Conservation (phyloP, 92 coral and sea anemone species). For the Chrysogorgia sp. region DNA sequence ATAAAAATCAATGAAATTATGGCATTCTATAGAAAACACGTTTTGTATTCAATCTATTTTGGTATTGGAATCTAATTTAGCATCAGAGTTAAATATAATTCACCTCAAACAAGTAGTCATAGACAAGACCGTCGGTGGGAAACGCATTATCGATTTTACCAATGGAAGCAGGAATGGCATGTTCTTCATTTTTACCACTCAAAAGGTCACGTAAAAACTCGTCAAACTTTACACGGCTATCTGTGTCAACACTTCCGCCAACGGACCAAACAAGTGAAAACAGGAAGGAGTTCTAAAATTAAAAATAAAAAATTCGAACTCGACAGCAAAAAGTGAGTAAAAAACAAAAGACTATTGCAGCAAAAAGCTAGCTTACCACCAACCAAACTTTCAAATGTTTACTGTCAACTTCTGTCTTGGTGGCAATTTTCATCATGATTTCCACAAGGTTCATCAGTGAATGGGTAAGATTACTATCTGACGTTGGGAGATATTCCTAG, state of each 20-base stretch:
- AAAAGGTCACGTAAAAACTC: slow-evolving; percentile 78
- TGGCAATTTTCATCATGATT: slow-evolving; percentile 88
- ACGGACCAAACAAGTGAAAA: slow-evolving; percentile 98
- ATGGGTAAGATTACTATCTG: slow-evolving; percentile 94
- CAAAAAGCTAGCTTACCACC: slow-evolving; percentile 64
- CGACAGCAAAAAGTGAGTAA: neutral
- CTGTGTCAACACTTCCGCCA: slow-evolving; percentile 98
- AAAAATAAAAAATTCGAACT: neutral
- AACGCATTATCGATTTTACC: slow-evolving; percentile 93
- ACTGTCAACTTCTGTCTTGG: slow-evolving; percentile 65
- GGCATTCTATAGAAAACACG: neutral
- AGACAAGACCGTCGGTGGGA: slow-evolving; percentile 93
- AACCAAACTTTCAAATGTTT: slow-evolving; percentile 92
- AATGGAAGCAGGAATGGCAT: slow-evolving; percentile 82
- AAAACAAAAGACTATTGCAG: neutral
- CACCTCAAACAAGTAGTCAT: slow-evolving; percentile 98
- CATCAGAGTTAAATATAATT: slow-evolving; percentile 4
- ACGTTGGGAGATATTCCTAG: slow-evolving; percentile 83
- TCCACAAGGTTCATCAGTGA: slow-evolving; percentile 98
- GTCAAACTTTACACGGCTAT: slow-evolving; percentile 90
- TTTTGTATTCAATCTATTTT: neutral
- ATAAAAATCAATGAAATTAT: neutral
- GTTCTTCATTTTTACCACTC: slow-evolving; percentile 79
- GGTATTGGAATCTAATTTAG: neutral
- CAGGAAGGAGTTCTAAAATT: slow-evolving; percentile 84